Base-by-base conservation (phyloP, 2,113 vertebrate species). In the Bettongia penicillata region DNA sequence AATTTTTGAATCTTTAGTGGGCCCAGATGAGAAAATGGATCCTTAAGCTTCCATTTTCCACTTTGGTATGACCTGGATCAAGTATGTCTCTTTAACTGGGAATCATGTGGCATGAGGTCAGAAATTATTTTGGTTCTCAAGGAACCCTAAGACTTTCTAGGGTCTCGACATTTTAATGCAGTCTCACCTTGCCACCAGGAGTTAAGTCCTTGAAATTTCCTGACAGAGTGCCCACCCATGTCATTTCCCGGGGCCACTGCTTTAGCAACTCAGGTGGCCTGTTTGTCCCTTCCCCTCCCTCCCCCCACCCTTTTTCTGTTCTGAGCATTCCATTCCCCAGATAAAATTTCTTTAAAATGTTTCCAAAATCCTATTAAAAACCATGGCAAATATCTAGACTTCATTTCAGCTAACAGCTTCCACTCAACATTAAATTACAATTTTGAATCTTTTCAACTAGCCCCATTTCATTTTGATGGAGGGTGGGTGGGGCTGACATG, bases 61-160 rank as follows among this genome's bases (percentile, higher is more conserved):
- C 57, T 68, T 43, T 84, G 9, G 23, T 84, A 84, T n/a, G 61
- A 77, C 3, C 19, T 84, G 19, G 68, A 19, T 84, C 68, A 84
- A 84, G 19, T 43, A 84, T 84, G 19, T 84, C n/a, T 84, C 61
- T 77, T 43, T 43, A 84, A 43, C 14, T 84, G 68, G 14, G n/a
- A 84, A 19, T 43, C 68, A 84, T n/a, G 37, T n/a, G 37, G 61
- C 61, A 77, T 84, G 68, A 84, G n/a, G 19, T 43, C 68, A 43
- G 68, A 84, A 23, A 37, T 19, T 43, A 84, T 84, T 84, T 43
- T 84, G n/a, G 68, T 84, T 84, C 68, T 43, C 68, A 84, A 84
- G 93, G 47, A 95, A 89, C 57, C 61, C 57, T 52, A 92, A 94
- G 94, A 8, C n/a, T 84, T 43, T 84, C 37, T 84, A 43, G 19